A percentile compares a stretch with the other conserved stretches of the same genome.
These are phyloP conservation scores for Lysandra coridon DNA, from an alignment of 2,888 invertebrate species.

Conservation along the genomic window DNA sequence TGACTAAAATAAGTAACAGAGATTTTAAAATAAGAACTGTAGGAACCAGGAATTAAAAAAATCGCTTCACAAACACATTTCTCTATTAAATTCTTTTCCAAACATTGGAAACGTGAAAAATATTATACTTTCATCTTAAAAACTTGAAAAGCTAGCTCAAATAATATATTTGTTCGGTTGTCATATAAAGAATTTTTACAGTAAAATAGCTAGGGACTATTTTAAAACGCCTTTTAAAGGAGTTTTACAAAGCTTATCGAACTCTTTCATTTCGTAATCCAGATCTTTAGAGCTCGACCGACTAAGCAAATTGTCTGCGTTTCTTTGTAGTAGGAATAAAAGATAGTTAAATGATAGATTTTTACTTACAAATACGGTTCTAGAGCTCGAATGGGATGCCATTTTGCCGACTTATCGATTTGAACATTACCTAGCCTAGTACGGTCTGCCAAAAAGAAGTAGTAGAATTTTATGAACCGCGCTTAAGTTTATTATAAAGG, in stretches of 20 bases:
- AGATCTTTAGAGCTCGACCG: conserved; percentile 18
- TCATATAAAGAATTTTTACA: background rate
- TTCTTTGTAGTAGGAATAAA: conserved; percentile 2
- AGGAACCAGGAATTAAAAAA: background rate
- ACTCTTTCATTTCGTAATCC: conserved; percentile 19
- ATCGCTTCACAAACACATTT: conserved; percentile 1
- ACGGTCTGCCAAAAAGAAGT: background rate
- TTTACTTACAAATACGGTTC: background rate
- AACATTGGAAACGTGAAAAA: conserved; percentile 6
- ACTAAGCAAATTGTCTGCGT: conserved; percentile 22
- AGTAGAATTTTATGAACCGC: background rate
- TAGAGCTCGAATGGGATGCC: background rate
- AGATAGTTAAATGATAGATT: conserved; percentile 11
- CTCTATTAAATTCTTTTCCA: background rate
- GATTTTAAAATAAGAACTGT: background rate
- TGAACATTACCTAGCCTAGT: background rate
- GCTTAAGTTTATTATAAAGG: too few species aligned
- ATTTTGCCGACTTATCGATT: background rate
- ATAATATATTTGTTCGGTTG: conserved; percentile 4
- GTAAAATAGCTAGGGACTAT: conserved; percentile 1
- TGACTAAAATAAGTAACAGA: background rate
- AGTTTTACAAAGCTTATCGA: conserved; percentile 16
- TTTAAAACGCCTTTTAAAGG: background rate
- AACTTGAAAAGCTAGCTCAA: background rate
- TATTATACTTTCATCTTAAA: conserved; percentile 18